Base-by-base conservation (phyloP, 2,113 vertebrate species). In the Gymnogyps californianus region DNA sequence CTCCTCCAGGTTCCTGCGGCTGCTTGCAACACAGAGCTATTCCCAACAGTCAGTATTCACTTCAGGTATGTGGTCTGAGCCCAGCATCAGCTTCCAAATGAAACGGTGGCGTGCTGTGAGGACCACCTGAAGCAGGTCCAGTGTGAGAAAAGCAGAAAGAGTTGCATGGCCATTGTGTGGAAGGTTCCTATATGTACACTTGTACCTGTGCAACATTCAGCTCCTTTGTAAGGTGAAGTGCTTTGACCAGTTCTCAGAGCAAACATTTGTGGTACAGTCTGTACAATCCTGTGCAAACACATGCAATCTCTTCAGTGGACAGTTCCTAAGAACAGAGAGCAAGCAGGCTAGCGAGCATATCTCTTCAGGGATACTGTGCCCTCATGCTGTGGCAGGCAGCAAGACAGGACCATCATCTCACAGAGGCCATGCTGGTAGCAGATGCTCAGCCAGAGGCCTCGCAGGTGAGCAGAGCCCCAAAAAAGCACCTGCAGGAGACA, bases 161-260 rank as follows among this genome's bases (percentile, higher is more conserved):
- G 38, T 10, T 77, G 44, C 38, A 3, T 0, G 40, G 52, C 51
- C 16, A 1, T 2, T 10, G 38, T 6, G 16, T 6, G 36, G n/a
- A 22, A 29, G 25, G 61, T 5, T 75, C 44, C 75, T 19, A 2
- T 11, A 11, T 1, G 0, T 6, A 31, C 12, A 4, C 36, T 6
- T 28, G 62, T 26, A 20, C 44, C 58, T 26, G n/a, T 1, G 46
- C 52, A 29, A 11, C 3, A 1, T 7, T 34, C 38, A 29, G 47
- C 51, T 76, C 44, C 46, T 13, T 7, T 7, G 8, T 32, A 6
- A 34, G 12, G 40, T 5, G 26, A 29, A n/a, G 32, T 1, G 61
- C 55, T 90, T 38, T 38, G 62, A 16, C 8, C 42, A 28, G 29
- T 10, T 42, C 67, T 57, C 47, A 29, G 70, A 57, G 66, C 72